Percentiles rank a stretch among this genome's conserved stretches.
These are phyloP conservation scores for Erpobdella octoculata DNA, from an alignment of 2,888 invertebrate genomes.

Conservation along the genomic window DNA sequence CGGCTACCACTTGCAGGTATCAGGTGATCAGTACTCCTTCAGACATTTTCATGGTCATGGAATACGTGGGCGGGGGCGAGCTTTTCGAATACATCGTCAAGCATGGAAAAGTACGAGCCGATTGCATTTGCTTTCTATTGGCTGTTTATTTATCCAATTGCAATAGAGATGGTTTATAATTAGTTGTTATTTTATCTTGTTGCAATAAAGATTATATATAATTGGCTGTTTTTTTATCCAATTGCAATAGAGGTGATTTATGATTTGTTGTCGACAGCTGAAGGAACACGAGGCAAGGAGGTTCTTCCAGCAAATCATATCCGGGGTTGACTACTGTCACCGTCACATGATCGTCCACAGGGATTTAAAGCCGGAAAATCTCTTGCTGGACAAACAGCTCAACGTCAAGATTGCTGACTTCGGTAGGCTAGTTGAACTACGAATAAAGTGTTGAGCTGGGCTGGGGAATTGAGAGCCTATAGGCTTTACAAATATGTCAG, in stretches of 20 bases:
- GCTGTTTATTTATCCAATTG: neutral
- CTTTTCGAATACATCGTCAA: constrained; percentile 99
- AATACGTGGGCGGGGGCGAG: constrained; percentile 97
- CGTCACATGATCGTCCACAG: constrained; percentile 98
- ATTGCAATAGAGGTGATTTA: neutral
- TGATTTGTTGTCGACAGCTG: constrained; percentile 55
- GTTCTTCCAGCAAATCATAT: constrained; percentile 99
- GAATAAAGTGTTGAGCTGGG: too few relatives aligned
- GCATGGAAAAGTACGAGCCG: constrained; percentile 74
- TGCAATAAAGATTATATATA: too few relatives aligned
- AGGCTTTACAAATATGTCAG: too few relatives aligned
- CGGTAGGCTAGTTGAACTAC: too few relatives aligned
- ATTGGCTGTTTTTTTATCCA: neutral
- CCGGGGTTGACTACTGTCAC: constrained; percentile 98
- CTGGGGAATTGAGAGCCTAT: too few relatives aligned
- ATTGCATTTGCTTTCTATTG: neutral
- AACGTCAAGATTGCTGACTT: constrained; percentile 94
- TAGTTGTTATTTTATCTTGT: neutral
- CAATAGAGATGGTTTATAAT: neutral
- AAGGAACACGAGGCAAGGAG: constrained; percentile 93
- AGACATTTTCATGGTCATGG: constrained; percentile 99
- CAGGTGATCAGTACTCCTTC: constrained; percentile 95
- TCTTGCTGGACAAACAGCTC: constrained; percentile 78
- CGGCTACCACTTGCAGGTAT: constrained; percentile 56
- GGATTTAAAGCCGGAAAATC: constrained; percentile 93